These are phyloP conservation scores for Rhynchomys soricoides DNA, from an alignment of 2,113 vertebrate species.

Conservation along the genomic window DNA sequence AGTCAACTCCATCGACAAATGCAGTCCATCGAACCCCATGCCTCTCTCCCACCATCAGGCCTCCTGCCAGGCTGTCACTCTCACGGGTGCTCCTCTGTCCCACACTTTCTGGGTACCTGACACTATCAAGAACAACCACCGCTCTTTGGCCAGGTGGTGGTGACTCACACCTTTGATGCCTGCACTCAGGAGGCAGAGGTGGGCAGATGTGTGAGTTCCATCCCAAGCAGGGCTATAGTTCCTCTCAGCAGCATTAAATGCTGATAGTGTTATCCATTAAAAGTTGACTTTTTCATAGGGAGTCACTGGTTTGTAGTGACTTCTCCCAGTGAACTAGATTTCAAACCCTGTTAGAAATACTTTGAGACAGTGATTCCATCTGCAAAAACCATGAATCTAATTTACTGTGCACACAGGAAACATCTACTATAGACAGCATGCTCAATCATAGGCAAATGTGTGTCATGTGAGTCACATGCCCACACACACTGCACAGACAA, in stretches of 20 bases:
- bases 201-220: neutral
- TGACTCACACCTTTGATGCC: neutral
- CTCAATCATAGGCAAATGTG: neutral
- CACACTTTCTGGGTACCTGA: neutral
- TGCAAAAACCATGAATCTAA: neutral
- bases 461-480: neutral
- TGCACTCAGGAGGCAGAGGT: neutral
- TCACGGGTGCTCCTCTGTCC: neutral
- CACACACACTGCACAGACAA: conserved; percentile 14
- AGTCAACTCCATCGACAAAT: neutral
- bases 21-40: neutral
- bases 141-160: neutral
- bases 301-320: neutral
- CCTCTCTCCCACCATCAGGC: neutral
- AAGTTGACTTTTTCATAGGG: neutral
- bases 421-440: neutral
- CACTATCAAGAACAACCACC: neutral
- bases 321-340: conserved; percentile 6
- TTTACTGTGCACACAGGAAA: neutral
- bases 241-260: neutral
- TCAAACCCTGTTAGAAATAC: neutral
- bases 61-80: neutral
- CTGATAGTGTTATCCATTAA: neutral
- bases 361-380: neutral
- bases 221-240: neutral